phyloP scores from a whole-genome alignment of 2,113 vertebrate genomes.

The Prionailurus bengalensis region DNA sequence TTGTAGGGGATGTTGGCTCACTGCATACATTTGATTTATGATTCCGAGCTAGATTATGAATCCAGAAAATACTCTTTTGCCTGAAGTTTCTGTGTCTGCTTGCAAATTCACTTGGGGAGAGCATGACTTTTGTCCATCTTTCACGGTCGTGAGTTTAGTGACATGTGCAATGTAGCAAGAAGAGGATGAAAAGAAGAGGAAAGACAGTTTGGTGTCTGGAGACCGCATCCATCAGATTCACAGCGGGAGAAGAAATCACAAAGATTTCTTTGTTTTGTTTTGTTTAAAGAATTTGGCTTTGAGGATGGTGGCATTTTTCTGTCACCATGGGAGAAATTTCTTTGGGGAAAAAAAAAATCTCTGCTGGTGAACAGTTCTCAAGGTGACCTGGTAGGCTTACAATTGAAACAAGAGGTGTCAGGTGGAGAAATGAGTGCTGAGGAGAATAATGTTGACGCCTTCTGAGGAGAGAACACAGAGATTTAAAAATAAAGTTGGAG shows the following conservation, averaged over 20 bases:
- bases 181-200: not conserved
- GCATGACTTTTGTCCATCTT: not conserved
- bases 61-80: constrained; percentile 18
- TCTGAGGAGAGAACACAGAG: not conserved
- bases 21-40: not conserved
- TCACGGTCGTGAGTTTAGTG: not conserved
- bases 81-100: not conserved
- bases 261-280: constrained; percentile 42
- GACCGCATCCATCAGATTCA: not conserved
- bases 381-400: constrained; percentile 67
- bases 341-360: constrained; percentile 2
- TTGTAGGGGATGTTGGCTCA: not conserved
- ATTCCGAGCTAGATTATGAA: not conserved
- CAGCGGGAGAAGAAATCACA: constrained; percentile 9
- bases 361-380: constrained; percentile 57
- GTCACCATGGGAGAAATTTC: constrained; percentile 65
- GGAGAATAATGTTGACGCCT: constrained; percentile 26
- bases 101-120: not conserved
- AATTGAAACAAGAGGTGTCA: constrained; percentile 74
- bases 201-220: not conserved
- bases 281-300: constrained; percentile 59
- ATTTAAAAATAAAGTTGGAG: constrained; percentile 25
- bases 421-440: constrained; percentile 13
- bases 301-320: constrained; percentile 61
- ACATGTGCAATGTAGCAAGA: not conserved